A percentile compares a stretch with the other conserved stretches of the same genome.
phyloP scores from a whole-genome alignment of 92 coral and sea anemone species.

The Diadumene lineata region DNA sequence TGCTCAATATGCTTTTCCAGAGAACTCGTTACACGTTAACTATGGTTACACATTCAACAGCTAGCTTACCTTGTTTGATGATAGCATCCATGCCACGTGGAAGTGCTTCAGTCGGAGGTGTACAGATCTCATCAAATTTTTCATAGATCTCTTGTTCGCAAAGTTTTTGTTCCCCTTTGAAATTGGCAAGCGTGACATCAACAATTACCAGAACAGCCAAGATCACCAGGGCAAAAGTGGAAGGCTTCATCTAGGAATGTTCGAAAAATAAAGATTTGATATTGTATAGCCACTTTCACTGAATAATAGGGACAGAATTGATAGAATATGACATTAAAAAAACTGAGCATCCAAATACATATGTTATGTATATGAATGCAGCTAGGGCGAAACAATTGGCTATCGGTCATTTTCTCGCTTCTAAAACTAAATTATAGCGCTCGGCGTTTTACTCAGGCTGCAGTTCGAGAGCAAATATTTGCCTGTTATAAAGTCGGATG shows the following conservation, averaged over 20 bases:
- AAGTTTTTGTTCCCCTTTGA: background rate
- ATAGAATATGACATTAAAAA: too few species aligned
- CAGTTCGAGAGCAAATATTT: too few species aligned
- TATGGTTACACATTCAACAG: too few species aligned
- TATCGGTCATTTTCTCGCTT: too few species aligned
- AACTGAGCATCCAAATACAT: too few species aligned
- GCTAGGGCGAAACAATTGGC: too few species aligned
- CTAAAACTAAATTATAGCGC: too few species aligned
- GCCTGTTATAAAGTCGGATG: too few species aligned
- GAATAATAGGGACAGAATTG: background rate
- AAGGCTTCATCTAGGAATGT: conserved; percentile 24
- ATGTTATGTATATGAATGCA: too few species aligned
- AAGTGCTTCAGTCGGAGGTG: conserved; percentile 19
- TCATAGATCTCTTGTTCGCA: conserved; percentile 26
- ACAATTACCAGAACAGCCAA: conserved; percentile 24
- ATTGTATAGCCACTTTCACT: background rate
- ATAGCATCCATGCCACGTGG: background rate
- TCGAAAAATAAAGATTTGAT: background rate
- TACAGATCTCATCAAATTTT: conserved; percentile 24
- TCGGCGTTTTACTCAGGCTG: too few species aligned
- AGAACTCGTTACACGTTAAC: too few species aligned
- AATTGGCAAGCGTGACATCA: conserved; percentile 8
- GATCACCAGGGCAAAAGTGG: conserved; percentile 6
- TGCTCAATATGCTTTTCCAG: too few species aligned
- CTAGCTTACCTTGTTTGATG: background rate